Evolutionary conservation across 2,888 invertebrate species (phyloP), one percentile per base, ranked within the genome.

Genomic region (Watsonalla cultraria): DNA sequence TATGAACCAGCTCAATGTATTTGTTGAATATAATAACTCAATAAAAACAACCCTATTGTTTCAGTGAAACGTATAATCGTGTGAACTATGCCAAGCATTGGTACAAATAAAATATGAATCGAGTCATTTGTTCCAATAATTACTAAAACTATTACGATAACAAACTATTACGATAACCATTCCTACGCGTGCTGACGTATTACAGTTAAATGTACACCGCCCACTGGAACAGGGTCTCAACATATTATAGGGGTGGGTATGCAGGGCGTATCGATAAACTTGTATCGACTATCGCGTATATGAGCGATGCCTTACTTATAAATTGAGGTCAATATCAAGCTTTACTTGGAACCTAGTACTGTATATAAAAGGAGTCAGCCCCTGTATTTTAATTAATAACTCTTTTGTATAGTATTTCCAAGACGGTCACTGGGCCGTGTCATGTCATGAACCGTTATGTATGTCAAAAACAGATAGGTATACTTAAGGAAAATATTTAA

Each of bases 71-170:
- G 42, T 11, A 42, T 42, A 61, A 66, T 62, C 78, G 80, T 84
- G 84, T 64, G 80, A 85, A 85, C 72, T 76, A 58, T 71, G 73
- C 62, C 76, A 73, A 61, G 61, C 64, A 14, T 59, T 54, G 58
- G 42, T 5, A 42, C 8, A 42, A 11, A 66, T 60, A 61, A 60
- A 58, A 59, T 65, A 67, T 62, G 56, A 69, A 80, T 80, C 77
- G 79, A 82, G 80, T 79, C 75, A 85, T 86, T 86, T 80, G 79
- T 72, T 72, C 66, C 71, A 80, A 84, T 86, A 86, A 88, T 87
- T 84, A 88, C 78, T 68, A 68, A 62, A 80, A 66, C 81, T 77
- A 85, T 87, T 86, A 84, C 71, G 65, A 65, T 72, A 75, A 76
- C 74, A 62, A 80, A 66, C 81, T 77, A 85, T 87, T 86, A 84